Evolutionary conservation across 2,888 invertebrate species (phyloP).

Genomic region (Drosophila mercatorum): DNA sequence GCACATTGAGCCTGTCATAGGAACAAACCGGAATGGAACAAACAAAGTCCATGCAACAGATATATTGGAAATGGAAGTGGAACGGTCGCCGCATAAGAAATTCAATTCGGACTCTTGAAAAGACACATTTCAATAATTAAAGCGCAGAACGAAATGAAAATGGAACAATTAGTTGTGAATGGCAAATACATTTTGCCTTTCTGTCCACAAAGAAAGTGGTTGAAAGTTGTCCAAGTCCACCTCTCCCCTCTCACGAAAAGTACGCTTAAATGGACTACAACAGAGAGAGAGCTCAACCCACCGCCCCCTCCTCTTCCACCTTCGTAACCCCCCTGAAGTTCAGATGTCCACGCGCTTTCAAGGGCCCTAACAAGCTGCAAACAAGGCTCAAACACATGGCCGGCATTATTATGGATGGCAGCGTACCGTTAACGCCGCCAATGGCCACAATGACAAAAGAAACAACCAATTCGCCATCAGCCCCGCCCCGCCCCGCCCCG

Average conservation of each 20-base stretch:
- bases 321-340: constrained; percentile 1
- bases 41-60: not conserved
- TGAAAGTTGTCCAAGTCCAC: not conserved
- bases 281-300: not conserved
- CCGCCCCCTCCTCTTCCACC: not conserved
- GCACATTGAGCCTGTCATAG: not conserved
- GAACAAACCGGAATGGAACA: not conserved
- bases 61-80: not conserved
- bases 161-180: constrained; percentile 6
- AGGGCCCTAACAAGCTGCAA: constrained; percentile 56
- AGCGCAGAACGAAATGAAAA: constrained; percentile 6
- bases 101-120: not conserved
- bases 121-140: constrained; percentile 1
- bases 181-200: not conserved
- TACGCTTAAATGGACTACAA: constrained; percentile 10
- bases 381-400: constrained; percentile 56
- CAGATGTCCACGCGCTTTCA: constrained; percentile 29
- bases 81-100: not conserved
- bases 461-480: constrained; percentile 23
- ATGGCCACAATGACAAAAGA: constrained; percentile 67
- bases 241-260: not conserved
- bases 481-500: not conserved
- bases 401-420: constrained; percentile 63
- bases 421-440: constrained; percentile 57
- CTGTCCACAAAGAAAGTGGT: not conserved